Percentiles rank a stretch among this genome's conserved stretches.
Conservation (phyloP, 2,888 invertebrate species). For the Petrolisthes manimaculis region DNA sequence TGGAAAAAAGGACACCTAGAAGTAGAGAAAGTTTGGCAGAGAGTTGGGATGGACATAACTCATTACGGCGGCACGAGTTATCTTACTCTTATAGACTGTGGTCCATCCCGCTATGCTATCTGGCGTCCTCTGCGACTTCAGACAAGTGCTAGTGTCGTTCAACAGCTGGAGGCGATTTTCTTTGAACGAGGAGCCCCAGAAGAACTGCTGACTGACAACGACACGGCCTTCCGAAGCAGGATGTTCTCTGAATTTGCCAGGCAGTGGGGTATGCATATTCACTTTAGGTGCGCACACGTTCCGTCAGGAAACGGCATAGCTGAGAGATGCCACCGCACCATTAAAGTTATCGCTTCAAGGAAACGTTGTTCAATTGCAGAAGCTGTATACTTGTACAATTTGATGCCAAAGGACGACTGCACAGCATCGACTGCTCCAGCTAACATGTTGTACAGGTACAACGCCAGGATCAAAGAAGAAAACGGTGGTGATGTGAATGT, state of each 20-base stretch:
- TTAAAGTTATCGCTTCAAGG: slow-evolving; percentile 36
- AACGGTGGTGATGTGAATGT: slow-evolving; percentile 16
- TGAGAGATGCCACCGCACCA: slow-evolving; percentile 38
- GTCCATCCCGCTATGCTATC: not conserved
- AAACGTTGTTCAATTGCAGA: slow-evolving; percentile 8
- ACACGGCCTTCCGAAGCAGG: not conserved
- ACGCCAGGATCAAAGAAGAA: not conserved
- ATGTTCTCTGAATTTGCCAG: not conserved
- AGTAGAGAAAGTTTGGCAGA: slow-evolving; percentile 28
- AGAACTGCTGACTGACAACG: not conserved
- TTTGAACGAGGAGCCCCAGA: not conserved
- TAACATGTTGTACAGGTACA: slow-evolving; percentile 24
- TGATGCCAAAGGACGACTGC: slow-evolving; percentile 32
- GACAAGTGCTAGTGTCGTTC: not conserved
- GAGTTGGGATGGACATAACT: slow-evolving; percentile 21
- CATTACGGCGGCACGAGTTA: not conserved
- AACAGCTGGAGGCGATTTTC: not conserved
- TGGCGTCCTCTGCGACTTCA: slow-evolving; percentile 2
- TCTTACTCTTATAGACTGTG: slow-evolving; percentile 8
- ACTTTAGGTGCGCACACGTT: slow-evolving; percentile 32
- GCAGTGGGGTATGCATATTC: not conserved
- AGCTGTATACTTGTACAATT: slow-evolving; percentile 35
- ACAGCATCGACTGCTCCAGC: slow-evolving; percentile 16
- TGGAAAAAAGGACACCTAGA: slow-evolving; percentile 16
- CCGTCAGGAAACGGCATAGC: slow-evolving; percentile 36